A percentile compares a stretch with the other conserved stretches of the same genome.
Conservation (phyloP, 2,113 vertebrate species). For the Chunga burmeisteri region DNA sequence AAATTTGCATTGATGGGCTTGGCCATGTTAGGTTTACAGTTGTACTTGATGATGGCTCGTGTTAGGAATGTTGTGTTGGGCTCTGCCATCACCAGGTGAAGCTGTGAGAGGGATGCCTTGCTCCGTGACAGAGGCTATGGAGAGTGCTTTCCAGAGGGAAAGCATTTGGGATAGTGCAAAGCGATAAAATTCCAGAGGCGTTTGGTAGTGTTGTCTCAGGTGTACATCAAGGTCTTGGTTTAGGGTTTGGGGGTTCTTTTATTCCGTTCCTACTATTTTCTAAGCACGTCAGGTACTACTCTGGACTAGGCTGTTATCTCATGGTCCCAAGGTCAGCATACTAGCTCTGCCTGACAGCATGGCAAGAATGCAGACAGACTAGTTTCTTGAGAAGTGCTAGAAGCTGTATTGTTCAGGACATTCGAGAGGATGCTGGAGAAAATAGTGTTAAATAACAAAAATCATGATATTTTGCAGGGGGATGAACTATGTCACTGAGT, state of each 20-base stretch:
- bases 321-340: neutral
- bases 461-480: neutral
- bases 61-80: neutral
- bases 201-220: neutral
- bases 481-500: neutral
- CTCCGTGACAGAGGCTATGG: neutral
- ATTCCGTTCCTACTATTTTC: neutral
- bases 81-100: neutral
- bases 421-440: neutral
- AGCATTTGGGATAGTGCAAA: neutral
- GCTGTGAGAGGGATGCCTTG: neutral
- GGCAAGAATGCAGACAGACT: neutral
- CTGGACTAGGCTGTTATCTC: neutral
- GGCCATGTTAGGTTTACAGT: neutral
- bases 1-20: neutral
- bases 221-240: neutral
- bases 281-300: neutral
- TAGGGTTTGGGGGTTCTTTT: neutral
- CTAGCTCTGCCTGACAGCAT: neutral
- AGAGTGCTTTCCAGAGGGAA: neutral
- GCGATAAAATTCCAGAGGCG: neutral
- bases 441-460: neutral
- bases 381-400: neutral
- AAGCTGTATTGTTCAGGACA: neutral
- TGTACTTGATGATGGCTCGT: neutral